Evolutionary conservation across 2,888 invertebrate species (phyloP), one percentile per base, ranked within the genome.

Genomic region (Agelastica alni): DNA sequence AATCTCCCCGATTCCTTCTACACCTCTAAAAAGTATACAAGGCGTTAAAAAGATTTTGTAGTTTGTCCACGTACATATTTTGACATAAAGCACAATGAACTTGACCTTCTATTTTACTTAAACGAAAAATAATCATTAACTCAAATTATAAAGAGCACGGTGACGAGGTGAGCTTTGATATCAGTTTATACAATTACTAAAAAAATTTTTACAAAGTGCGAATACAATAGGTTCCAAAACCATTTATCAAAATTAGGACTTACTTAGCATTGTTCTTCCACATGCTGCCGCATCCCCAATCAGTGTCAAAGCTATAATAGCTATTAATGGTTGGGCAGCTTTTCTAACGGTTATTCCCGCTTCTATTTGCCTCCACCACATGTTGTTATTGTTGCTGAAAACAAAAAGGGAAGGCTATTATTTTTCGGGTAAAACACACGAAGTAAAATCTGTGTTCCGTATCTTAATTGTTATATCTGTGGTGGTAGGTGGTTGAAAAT

Each of bases 261-360:
- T 59, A 73, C 74, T 70, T 51, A 73, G 53, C 45, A 71, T 56
- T 22, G 73, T 70, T 59, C 70, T 73, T 53, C 70, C 72, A 53
- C 74, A 75, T 32, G 70, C 64, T 4, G 44, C 53, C 44, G 58
- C 53, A 56, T 58, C 51, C 48, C 55, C 57, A 56, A 61, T 59
- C 59, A 57, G 44, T 55, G 61, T 56, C 57, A 61, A 53, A 51
- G 57, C 53, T 31, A 61, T 58, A 56, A 61, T 58, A 54, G 57
- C 59, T 51, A 59, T 57, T 58, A 61, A 61, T 59, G 58, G 56
- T 49, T 49, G 44, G 36, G 51, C 41, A 44, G 51, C 54, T 53
- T 34, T 51, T 47, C 37, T 51, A 43, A 28, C 46, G 46, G 47
- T 22, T 22, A 42, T 43, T 42, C 14, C 17, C 30, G 18, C 10